These are phyloP conservation scores for Elephas maximus DNA, from an alignment of 2,113 vertebrate species.

Conservation along the genomic window DNA sequence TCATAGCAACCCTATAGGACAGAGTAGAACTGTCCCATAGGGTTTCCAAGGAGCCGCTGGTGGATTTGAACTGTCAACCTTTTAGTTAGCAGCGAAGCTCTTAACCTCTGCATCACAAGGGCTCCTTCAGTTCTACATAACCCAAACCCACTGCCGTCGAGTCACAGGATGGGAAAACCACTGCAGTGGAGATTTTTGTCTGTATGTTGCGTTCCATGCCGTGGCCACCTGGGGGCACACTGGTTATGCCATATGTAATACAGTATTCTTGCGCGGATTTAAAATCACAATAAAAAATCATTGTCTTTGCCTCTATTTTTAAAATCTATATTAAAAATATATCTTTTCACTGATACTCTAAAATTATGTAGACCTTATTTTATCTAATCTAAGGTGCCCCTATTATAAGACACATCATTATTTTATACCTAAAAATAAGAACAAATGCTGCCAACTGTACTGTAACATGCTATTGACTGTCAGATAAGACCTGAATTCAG, in stretches of 20 bases:
- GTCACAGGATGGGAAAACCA: neutral
- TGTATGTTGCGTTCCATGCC: neutral
- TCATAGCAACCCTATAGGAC: no score
- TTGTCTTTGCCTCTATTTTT: slow-evolving; percentile 40
- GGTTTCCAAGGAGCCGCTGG: no score
- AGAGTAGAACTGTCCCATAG: no score
- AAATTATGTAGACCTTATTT: slow-evolving; percentile 41
- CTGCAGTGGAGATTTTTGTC: neutral
- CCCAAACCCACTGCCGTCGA: no score
- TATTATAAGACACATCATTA: neutral
- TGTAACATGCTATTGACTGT: neutral
- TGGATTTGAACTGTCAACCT: no score
- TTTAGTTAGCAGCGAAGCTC: no score
- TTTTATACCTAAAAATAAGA: slow-evolving; percentile 35
- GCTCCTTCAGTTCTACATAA: no score
- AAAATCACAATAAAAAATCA: slow-evolving; percentile 30
- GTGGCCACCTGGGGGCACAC: neutral
- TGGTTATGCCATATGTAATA: neutral
- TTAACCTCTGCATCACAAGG: no score
- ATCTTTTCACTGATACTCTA: slow-evolving; percentile 43
- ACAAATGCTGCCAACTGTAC: neutral
- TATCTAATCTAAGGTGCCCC: neutral
- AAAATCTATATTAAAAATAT: neutral
- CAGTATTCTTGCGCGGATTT: slow-evolving; percentile 39
- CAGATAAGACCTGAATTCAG: slow-evolving; percentile 41